Conservation (phyloP, 1,140 invertebrate genomes). For the Myzus persicae region DNA sequence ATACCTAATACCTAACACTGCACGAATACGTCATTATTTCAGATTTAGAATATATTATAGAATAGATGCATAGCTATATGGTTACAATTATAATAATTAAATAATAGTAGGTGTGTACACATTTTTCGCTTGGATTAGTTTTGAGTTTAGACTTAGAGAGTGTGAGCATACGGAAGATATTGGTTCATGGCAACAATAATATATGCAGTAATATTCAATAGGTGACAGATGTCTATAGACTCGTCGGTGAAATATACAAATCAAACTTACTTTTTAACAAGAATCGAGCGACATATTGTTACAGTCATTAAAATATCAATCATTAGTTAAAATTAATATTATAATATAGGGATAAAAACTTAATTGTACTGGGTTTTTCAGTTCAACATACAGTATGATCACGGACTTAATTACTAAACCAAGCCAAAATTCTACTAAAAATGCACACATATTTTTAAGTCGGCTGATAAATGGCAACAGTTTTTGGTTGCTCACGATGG, state of each 20-base stretch:
- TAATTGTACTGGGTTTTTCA: neutral
- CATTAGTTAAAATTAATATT: neutral
- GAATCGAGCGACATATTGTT: neutral
- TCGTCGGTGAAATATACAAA: neutral
- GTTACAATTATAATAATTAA: neutral
- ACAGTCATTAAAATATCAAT: neutral
- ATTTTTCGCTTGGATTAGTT: fast-evolving
- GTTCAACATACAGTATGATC: neutral
- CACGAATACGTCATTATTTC: neutral
- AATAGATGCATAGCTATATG: no score
- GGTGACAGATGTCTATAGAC: no score
- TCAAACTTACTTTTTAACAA: neutral
- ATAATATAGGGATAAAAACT: neutral
- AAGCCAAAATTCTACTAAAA: neutral
- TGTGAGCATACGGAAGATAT: neutral
- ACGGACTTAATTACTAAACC: neutral
- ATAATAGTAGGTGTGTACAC: neutral
- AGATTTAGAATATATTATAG: no score
- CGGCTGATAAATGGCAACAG: neutral
- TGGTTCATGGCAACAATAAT: neutral
- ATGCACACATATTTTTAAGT: neutral
- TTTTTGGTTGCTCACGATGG: neutral
- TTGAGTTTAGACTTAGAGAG: neutral
- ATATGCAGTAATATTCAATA: neutral
- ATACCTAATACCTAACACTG: no score